phyloP scores from a whole-genome alignment of 2,797 vertebrate genomes.

The Knipowitschia caucasica region DNA sequence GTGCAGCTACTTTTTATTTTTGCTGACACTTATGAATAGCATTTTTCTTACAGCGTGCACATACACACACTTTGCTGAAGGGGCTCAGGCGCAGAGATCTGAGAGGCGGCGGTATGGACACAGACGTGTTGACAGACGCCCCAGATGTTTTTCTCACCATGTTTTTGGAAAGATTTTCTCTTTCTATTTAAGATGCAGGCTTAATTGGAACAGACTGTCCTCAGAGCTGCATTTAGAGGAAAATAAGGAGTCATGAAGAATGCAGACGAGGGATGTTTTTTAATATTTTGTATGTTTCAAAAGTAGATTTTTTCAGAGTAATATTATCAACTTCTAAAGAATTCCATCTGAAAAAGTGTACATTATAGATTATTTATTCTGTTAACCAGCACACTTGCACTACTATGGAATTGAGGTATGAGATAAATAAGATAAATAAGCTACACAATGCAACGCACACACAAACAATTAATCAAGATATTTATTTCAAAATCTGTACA shows the following conservation, averaged over 20 bases:
- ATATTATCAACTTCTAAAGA: too few relatives aligned
- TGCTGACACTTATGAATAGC: conserved; percentile 29
- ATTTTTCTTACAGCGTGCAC: neutral
- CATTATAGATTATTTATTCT: too few relatives aligned
- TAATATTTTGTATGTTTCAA: too few relatives aligned
- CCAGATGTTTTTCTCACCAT: conserved; percentile 46
- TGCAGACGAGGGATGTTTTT: conserved; percentile 21
- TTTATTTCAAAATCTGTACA: too few relatives aligned
- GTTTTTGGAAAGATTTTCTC: conserved; percentile 42
- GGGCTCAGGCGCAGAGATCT: conserved; percentile 25
- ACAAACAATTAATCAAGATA: too few relatives aligned
- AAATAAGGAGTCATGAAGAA: conserved; percentile 41
- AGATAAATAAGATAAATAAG: too few relatives aligned
- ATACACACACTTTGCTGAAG: conserved; percentile 26
- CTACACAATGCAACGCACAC: too few relatives aligned
- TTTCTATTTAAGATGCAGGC: conserved; percentile 38
- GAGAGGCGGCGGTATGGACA: conserved; percentile 24
- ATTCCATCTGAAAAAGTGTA: too few relatives aligned
- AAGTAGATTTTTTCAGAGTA: too few relatives aligned
- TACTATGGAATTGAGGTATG: too few relatives aligned
- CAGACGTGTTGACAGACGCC: conserved; percentile 31
- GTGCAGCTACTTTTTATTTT: conserved; percentile 8
- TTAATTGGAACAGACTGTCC: conserved; percentile 62
- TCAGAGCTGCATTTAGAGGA: conserved; percentile 28
- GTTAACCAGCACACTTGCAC: too few relatives aligned